Evolutionary conservation across 2,888 invertebrate species (phyloP), one percentile per base, ranked within the genome.

Genomic region (Griposia aprilina): DNA sequence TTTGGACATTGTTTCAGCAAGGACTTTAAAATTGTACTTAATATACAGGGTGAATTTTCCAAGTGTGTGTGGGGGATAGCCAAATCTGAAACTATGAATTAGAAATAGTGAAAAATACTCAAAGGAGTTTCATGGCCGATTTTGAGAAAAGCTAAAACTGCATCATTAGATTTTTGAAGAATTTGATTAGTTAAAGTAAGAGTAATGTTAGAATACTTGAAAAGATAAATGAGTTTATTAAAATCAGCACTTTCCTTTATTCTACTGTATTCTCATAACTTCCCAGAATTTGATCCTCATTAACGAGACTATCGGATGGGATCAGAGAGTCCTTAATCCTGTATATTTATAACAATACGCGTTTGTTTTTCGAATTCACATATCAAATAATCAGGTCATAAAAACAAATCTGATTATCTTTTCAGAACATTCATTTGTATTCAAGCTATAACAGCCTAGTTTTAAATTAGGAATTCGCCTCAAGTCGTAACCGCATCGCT

Each of bases 381-480:
- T 10, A 20, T n/a, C 0, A 65, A 67, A 67, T 26, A 26, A 26
- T 15, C 48, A 26, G 20, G 15, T 30, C 8, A 23, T 23, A 68
- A 57, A 68, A 57, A 30, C 17, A 6, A 36, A 23, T n/a, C n/a
- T 17, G 17, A 55, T 20, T 36, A 17, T n/a, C 7, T 36, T 36
- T n/a, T 69, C 36, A 45, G 11, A 23, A 48, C n/a, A 41, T 41
- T 50, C 20, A 50, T 72, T 76, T 45, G 11, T 76, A 52, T 71
- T 67, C 62, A 71, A 50, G 23, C 15, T 45, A 62, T 76, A 59
- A 23, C 23, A 20, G 45, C 48, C 11, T 60, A 59, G 13, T 17
- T 45, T 68, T 48, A 65, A 50, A 10, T 73, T 70, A 74, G 66
- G 71, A 62, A 73, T 73, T 62, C 45, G 26, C 36, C 60, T 63